These are phyloP conservation scores for Ormyrus pomaceus DNA, from an alignment of 2,888 invertebrate genomes.

Conservation along the genomic window DNA sequence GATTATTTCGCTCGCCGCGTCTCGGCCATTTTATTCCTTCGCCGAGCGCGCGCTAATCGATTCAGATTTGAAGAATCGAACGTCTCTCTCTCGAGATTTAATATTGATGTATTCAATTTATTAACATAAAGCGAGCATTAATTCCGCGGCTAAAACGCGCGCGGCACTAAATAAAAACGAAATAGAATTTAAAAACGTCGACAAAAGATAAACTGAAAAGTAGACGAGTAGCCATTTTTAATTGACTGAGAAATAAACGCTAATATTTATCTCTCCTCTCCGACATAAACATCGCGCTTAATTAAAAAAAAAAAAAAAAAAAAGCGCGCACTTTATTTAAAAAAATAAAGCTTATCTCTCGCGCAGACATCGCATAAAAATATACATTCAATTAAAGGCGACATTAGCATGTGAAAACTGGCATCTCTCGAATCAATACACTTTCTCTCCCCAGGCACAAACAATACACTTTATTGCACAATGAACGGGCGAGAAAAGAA, in stretches of 20 bases:
- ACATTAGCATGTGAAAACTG: too few species aligned
- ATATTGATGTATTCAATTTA: conserved; percentile 46
- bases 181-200: conserved; percentile 11
- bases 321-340: conserved; percentile 9
- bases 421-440: too few species aligned
- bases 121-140: conserved; percentile 49
- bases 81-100: neutral
- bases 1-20: neutral
- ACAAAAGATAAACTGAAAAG: conserved; percentile 16
- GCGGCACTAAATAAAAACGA: conserved; percentile 35
- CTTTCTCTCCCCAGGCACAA: too few species aligned
- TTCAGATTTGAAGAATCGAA: conserved; percentile 12
- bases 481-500: too few species aligned
- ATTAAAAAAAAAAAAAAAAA: conserved; percentile 4
- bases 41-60: neutral
- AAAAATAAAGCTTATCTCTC: neutral
- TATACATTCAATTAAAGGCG: neutral
- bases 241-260: conserved; percentile 24
- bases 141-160: conserved; percentile 36
- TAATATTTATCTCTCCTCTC: conserved; percentile 29
- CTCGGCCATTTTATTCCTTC: neutral
- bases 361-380: neutral
- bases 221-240: conserved; percentile 33
- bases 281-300: conserved; percentile 4
- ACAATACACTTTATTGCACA: too few species aligned